Base-by-base conservation (phyloP, 2,797 vertebrate species). In the Amniataba percoides region DNA sequence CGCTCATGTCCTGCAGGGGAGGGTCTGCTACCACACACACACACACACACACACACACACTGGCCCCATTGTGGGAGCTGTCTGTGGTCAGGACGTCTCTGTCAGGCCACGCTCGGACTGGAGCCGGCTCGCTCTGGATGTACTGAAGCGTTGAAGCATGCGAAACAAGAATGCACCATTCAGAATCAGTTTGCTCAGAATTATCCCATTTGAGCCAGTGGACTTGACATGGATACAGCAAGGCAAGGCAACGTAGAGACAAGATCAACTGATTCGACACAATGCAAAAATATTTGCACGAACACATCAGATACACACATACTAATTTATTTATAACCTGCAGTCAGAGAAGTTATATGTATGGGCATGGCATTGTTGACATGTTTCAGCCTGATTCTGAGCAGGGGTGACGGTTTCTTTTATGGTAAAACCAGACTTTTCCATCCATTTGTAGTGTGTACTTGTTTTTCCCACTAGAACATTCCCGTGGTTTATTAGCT, bases 31-130 rank as follows among this genome's bases (percentile, higher is more conserved):
- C 74, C 39, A 15, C 51, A 42, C 82, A 73, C 70, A 90, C 89
- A 88, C 46, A 77, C 69, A 90, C 89, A 88, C 46, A 77, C 69
- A 90, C 51, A 42, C 82, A 73, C 70, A 90, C 89, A 88, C 46
- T 77, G 9, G 69, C 59, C 75, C 77, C 61, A 84, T 87, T 88
- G 90, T 92, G 69, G 31, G 39, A 77, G 74, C 80, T 84, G 84
- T 76, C 86, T 83, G 45, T 52, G 60, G 68, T 83, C 59, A 52
- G 69, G 80, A 92, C 81, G 69, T 88, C 81, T 88, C 78, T 89
- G 85, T 90, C 84, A 77, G 82, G 67, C 51, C 23, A 75, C 63
- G 52, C 77, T 78, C 52, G 14, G 68, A 70, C 77, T 40, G 9
- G 70, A 80, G 71, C 78, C 49, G 75, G 68, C 64, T 65, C 10